Evolutionary conservation across 1,140 invertebrate species (phyloP), one percentile per base, ranked within the genome.

Genomic region (Fopius arisanus): DNA sequence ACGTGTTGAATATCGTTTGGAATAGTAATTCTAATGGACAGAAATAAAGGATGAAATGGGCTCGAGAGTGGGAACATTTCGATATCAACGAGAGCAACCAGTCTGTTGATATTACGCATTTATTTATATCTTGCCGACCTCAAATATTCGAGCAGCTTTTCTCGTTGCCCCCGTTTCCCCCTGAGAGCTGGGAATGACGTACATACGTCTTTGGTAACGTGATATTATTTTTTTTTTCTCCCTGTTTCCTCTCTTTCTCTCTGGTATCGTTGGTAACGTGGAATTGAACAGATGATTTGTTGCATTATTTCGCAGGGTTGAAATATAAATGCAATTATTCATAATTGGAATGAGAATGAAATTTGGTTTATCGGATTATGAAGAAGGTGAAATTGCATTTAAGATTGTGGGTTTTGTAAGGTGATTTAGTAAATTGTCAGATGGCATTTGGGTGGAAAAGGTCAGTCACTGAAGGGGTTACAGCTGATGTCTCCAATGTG

Each of bases 81-180:
- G 78, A 78, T 82, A 79, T 81, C 80, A 81, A 79, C 78, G 76
- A 78, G 77, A 41, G 31, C 54, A 78, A 75, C 70, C 75, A 74
- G 79, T 73, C 73, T 78, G 81, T 81, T 83, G 81, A 84, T 84
- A 84, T 85, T 84, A 82, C 78, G 29, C 81, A 82, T 83, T 84
- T 85, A 86, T 84, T 86, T 85, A 85, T 85, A 86, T 82, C 83
- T 79, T 74, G 69, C 82, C n/a, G 82, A 81, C 83, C 83, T 86
- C 82, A 85, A 86, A 82, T 81, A 81, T 81, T 76, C 75, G 75
- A 81, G 83, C 76, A 69, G 78, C 75, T 79, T 80, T 72, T 66
- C 37, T 72, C 28, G 26, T 29, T 31, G 79, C 79, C 77, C 80
- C 78, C 78, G 74, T 75, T 81, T 81, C 77, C 76, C 80, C 70